These are phyloP conservation scores for Palythoa grandis DNA, from an alignment of 92 coral and sea anemone species.

Conservation along the genomic window DNA sequence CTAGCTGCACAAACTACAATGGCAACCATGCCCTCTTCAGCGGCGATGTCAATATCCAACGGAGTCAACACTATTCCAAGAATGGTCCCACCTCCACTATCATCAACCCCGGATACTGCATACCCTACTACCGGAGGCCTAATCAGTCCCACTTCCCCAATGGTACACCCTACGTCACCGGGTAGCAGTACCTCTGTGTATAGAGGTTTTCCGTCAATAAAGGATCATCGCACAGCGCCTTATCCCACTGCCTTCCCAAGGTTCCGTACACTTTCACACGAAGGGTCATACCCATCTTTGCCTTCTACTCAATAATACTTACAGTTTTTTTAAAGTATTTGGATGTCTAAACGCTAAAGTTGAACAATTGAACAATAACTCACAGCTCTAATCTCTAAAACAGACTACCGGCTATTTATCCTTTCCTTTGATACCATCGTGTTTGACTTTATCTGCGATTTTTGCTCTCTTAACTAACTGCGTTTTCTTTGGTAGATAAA, in stretches of 20 bases:
- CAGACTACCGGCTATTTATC: no score
- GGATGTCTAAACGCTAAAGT: not conserved
- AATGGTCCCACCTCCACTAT: constrained; percentile 48
- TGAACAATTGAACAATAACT: no score
- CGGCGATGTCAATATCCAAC: constrained; percentile 27
- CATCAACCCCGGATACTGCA: constrained; percentile 58
- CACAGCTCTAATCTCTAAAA: no score
- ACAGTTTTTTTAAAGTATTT: not conserved
- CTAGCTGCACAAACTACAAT: constrained; percentile 37
- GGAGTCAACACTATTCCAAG: constrained; percentile 31
- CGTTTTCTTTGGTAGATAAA: no score
- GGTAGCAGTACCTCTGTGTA: constrained; percentile 62
- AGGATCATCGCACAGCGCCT: constrained; percentile 68
- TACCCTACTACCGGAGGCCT: constrained; percentile 62
- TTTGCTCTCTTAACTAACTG: no score
- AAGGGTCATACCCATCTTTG: constrained; percentile 54
- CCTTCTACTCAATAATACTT: constrained; percentile 30
- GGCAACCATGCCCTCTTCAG: constrained; percentile 1
- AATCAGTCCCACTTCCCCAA: constrained; percentile 60
- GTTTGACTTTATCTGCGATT: no score
- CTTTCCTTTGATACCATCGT: no score
- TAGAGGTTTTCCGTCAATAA: constrained; percentile 62
- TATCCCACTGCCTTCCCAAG: constrained; percentile 66
- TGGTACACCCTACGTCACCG: constrained; percentile 69
- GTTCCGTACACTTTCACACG: constrained; percentile 52